These are phyloP conservation scores for Alexandromys fortis DNA, from an alignment of 2,113 vertebrate genomes.

Conservation along the genomic window DNA sequence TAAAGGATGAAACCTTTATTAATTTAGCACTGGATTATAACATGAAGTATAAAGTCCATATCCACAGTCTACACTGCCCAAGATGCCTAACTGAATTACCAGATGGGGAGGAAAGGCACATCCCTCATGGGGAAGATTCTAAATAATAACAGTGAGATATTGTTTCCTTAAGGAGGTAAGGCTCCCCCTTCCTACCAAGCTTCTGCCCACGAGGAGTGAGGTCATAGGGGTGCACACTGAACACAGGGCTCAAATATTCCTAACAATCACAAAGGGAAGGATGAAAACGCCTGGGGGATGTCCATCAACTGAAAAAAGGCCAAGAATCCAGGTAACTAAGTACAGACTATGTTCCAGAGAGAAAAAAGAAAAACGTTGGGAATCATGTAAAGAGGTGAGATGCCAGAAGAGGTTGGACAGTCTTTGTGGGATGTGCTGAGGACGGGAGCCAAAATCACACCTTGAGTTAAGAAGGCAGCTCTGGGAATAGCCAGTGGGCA, in stretches of 20 bases:
- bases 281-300: neutral
- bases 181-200: neutral
- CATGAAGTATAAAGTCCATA: neutral
- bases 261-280: neutral
- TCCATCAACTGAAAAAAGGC: neutral
- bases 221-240: neutral
- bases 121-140: neutral
- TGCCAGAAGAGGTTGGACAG: neutral
- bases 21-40: neutral
- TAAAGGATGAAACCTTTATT: neutral
- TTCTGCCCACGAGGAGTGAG: neutral
- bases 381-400: neutral
- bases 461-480: neutral
- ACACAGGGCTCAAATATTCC: no score
- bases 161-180: neutral
- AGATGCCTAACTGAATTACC: neutral
- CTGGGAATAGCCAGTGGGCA: neutral
- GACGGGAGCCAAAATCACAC: neutral
- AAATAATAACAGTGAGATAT: neutral
- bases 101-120: neutral
- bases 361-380: neutral
- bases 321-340: neutral
- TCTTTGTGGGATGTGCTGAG: no score
- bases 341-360: neutral
- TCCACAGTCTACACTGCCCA: neutral